Evolutionary conservation across 2,113 vertebrate genomes (phyloP), one percentile per base, ranked within the genome.

Genomic region (Poeciliopsis turrubarensis): DNA sequence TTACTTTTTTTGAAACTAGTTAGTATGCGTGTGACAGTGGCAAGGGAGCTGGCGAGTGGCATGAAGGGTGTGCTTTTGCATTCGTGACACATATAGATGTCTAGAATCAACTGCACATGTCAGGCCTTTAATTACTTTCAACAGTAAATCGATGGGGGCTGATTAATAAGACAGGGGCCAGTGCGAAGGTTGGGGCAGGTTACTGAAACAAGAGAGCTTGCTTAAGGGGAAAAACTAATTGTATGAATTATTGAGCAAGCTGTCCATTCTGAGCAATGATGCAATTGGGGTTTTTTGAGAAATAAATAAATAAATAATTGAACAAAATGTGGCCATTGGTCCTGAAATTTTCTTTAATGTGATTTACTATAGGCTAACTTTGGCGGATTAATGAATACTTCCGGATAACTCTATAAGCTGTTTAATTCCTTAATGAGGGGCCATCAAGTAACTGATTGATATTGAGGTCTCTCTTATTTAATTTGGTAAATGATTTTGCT

Each of bases 161-260:
- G 91, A 91, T 92, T 93, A 93, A 92, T 88, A 89, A 90, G 91
- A 92, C 84, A 90, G 89, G 80, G 83, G 82, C 79, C 84, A 69
- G 79, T 82, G 88, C 82, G 75, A 87, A 91, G 87, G 89, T 87
- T 85, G 83, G 82, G 81, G 73, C 83, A 80, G 89, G 89, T 90
- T 90, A 92, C 85, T 75, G 89, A 89, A 91, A 92, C 87, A 86
- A 91, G 87, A 92, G 88, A 89, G 89, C 90, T 91, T 91, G 88
- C 92, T 93, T 92, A 91, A 91, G 89, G 85, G 87, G 81, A 87
- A 88, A 92, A 93, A 92, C 89, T 90, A 92, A 91, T 94, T 91
- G 90, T 92, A 93, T 94, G 91, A 92, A 93, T 93, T 92, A 93
- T 93, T 91, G 92, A 93, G 87, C 62, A 87, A 79, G 83, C 87